Evolutionary conservation across 1,140 invertebrate species (phyloP), one percentile per base, ranked within the genome.

Genomic region (Microplitis mediator): DNA sequence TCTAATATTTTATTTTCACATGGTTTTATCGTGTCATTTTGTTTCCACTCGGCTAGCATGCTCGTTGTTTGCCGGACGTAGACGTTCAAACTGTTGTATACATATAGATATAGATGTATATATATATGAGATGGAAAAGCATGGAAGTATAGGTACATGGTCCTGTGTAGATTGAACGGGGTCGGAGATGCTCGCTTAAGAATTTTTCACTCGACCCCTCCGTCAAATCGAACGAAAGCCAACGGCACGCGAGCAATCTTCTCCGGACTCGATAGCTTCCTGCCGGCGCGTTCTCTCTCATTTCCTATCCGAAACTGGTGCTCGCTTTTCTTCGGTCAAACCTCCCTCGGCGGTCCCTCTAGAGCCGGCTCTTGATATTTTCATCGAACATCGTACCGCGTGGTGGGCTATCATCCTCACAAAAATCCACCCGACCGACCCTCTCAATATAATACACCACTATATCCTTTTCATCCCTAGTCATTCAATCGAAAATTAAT

Each of bases 1-100:
- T 32, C 74, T 79, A 79, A 81, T 81, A 81, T 79, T 81, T 80
- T 79, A 80, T 79, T 75, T 77, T 72, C 39, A n/a, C 70, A 11
- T 63, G 62, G 52, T 76, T 72, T 69, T 63, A 72, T 72, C 71
- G 52, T 36, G 65, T 75, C 74, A 68, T 75, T 73, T 65, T 74
- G 62, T 73, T 79, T 76, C 71, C 68, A 64, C 54, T 60, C 64
- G 65, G 67, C 67, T 72, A 32, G 50, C 50, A 36, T 62, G 8
- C 60, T 23, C 61, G 51, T 36, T 64, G 62, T 61, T 68, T 68
- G 54, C 50, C 51, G 66, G 66, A 58, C 66, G 52, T 66, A 14
- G 52, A 14, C 16, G 31, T 4, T 60, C 13, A 54, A 54, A 60
- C 16, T 31, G 31, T 9, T 31, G 31, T 54, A 23, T 32, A 32